Percentiles rank a stretch among this genome's conserved stretches.
These are phyloP conservation scores for Actinemys pallida DNA, from an alignment of 2,113 vertebrate species.

Conservation along the genomic window DNA sequence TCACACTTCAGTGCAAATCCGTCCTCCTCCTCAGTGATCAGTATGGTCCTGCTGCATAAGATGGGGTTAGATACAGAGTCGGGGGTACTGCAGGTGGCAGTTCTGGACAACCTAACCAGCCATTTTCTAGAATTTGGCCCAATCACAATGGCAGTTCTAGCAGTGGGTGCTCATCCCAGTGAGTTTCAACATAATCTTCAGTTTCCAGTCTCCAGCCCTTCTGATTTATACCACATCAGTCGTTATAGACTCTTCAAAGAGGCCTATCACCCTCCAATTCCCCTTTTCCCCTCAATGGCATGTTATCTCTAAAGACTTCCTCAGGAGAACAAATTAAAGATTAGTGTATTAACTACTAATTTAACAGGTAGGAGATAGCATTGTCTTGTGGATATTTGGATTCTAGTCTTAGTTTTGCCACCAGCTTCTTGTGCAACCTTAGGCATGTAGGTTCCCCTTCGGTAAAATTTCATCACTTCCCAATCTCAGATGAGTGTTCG, in stretches of 20 bases:
- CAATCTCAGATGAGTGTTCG: not conserved
- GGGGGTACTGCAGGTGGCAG: not conserved
- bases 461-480: not conserved
- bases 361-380: not conserved
- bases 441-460: not conserved
- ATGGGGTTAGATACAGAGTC: not conserved
- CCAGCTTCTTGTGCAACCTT: not conserved
- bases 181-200: not conserved
- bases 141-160: not conserved
- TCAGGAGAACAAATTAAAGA: not conserved
- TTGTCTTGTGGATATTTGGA: not conserved
- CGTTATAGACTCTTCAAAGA: not conserved
- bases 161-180: not conserved
- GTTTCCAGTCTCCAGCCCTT: not conserved
- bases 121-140: not conserved
- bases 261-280: not conserved
- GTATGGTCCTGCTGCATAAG: not conserved
- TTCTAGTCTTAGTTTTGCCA: not conserved
- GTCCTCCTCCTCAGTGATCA: not conserved
- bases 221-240: not conserved
- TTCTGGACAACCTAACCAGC: not conserved
- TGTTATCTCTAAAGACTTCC: not conserved
- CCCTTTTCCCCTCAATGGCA: rapidly evolving
- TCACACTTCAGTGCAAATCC: not conserved
- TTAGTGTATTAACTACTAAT: not conserved